Conservation (phyloP, 2,888 invertebrate genomes). For the Carcina quercana region DNA sequence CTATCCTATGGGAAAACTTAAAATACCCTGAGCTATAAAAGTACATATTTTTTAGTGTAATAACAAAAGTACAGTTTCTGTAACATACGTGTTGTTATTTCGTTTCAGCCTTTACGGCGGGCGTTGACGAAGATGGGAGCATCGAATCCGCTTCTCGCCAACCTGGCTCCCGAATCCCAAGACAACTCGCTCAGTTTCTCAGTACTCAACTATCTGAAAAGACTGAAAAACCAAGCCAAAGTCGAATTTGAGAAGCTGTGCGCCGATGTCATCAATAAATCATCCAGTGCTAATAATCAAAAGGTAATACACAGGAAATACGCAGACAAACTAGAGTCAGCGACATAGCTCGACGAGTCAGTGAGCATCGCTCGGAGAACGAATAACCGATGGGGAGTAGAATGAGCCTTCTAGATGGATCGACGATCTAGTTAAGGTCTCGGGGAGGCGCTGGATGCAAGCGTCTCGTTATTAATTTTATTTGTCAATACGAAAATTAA, state of each 20-base stretch:
- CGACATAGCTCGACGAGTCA: no score
- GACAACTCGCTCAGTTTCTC: slow-evolving; percentile 95
- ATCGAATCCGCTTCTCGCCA: slow-evolving; percentile 85
- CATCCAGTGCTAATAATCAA: slow-evolving; percentile 64
- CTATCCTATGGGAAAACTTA: no score
- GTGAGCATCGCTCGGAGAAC: no score
- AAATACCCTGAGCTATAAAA: no score
- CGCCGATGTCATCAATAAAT: slow-evolving; percentile 82
- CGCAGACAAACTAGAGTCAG: background rate
- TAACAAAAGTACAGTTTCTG: no score
- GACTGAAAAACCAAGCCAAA: slow-evolving; percentile 95
- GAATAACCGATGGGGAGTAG: no score
- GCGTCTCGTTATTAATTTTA: no score
- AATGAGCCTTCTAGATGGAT: no score
- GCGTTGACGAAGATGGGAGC: slow-evolving; percentile 95
- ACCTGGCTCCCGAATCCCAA: slow-evolving; percentile 91
- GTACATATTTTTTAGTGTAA: no score
- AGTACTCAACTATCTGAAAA: slow-evolving; percentile 95
- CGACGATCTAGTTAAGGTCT: no score
- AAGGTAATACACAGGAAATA: slow-evolving; percentile 45
- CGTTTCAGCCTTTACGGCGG: slow-evolving; percentile 87
- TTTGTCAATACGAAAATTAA: no score
- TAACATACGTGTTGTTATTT: background rate
- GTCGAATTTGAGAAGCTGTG: slow-evolving; percentile 92
- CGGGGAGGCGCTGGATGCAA: no score